phyloP scores from a whole-genome alignment of 1,140 invertebrate genomes.

The Myzus persicae region DNA sequence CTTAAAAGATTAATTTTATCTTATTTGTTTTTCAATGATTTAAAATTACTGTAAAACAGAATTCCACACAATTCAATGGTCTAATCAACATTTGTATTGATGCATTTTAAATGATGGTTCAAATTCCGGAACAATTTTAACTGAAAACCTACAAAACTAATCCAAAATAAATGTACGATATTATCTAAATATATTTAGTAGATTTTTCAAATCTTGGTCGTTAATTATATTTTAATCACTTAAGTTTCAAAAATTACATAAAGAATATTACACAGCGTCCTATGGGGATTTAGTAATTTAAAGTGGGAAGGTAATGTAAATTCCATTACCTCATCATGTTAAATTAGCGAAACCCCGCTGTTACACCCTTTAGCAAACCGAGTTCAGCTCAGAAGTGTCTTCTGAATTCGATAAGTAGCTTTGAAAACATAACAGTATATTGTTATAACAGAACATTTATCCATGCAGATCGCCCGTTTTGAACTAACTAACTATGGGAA shows the following conservation, averaged over 20 bases:
- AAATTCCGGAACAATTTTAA: not conserved
- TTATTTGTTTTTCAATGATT: not conserved
- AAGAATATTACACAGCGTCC: not conserved
- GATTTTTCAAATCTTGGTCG: not conserved
- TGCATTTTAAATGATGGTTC: not conserved
- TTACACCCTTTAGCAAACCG: not conserved
- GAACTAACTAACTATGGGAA: not conserved
- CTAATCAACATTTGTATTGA: not conserved
- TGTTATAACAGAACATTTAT: not conserved
- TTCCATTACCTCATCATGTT: not conserved
- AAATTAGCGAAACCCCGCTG: not conserved
- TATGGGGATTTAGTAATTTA: not conserved
- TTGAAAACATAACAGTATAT: not conserved
- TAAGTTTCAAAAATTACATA: not conserved
- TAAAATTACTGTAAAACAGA: not conserved
- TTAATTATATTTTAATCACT: not conserved
- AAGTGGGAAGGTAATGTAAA: not conserved
- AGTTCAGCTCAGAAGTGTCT: not conserved
- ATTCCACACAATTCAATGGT: not conserved
- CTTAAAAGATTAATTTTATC: not conserved
- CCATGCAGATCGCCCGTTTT: not conserved
- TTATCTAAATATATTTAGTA: not conserved
- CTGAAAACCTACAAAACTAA: not conserved
- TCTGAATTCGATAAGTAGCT: not conserved
- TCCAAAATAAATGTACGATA: not conserved